Percentiles rank a stretch among this genome's conserved stretches.
These are phyloP conservation scores for Cichlasoma orientale DNA, from an alignment of 2,797 vertebrate species.

Conservation along the genomic window DNA sequence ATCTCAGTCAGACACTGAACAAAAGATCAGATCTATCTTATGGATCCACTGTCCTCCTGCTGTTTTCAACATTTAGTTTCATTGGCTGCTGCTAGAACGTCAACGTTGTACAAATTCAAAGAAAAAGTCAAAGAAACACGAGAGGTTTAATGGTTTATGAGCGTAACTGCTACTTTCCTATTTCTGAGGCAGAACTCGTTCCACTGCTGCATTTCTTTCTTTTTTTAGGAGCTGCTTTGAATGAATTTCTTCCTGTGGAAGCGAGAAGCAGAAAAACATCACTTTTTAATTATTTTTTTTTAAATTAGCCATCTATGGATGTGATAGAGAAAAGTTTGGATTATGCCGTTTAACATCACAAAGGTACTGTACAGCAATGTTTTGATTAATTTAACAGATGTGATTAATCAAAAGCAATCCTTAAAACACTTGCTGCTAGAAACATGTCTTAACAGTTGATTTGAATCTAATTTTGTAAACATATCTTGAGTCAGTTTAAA, in stretches of 20 bases:
- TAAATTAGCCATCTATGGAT: neutral
- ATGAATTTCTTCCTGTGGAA: slow-evolving; percentile 74
- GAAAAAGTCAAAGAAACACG: slow-evolving; percentile 1
- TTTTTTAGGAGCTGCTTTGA: neutral
- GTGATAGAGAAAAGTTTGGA: neutral
- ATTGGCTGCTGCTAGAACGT: slow-evolving; percentile 40
- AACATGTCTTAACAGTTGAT: slow-evolving; percentile 39
- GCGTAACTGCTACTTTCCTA: slow-evolving; percentile 11
- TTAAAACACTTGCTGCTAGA: slow-evolving; percentile 37
- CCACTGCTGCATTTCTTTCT: slow-evolving; percentile 15
- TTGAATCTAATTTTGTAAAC: slow-evolving; percentile 23
- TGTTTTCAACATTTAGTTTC: neutral
- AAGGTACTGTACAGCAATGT: slow-evolving; percentile 28
- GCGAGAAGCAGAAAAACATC: slow-evolving; percentile 36
- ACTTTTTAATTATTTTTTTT: neutral
- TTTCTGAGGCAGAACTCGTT: slow-evolving; percentile 31
- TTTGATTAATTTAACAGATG: slow-evolving; percentile 21
- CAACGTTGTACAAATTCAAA: slow-evolving; percentile 3
- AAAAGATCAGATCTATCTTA: neutral
- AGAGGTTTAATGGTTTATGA: neutral
- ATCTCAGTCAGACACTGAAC: slow-evolving; percentile 7
- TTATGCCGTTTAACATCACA: slow-evolving; percentile 19
- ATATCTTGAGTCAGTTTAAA: slow-evolving; percentile 10
- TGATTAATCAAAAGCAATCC: slow-evolving; percentile 34
- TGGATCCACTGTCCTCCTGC: neutral